Evolutionary conservation across 2,888 invertebrate genomes (phyloP), one percentile per base, ranked within the genome.

Genomic region (Ochropacha duplaris): DNA sequence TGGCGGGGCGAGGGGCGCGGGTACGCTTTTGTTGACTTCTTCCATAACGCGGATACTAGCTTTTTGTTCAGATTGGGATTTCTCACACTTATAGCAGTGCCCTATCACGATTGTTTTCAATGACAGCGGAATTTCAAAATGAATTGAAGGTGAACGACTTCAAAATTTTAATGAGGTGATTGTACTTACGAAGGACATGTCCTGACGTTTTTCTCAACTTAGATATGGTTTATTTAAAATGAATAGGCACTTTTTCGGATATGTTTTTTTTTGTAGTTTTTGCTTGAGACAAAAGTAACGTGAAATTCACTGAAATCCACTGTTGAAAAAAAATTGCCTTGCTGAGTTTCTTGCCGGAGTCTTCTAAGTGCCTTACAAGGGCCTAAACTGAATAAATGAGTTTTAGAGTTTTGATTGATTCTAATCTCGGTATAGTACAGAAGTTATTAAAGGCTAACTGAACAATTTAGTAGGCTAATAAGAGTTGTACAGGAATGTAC

Each of bases 11-110:
- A 39, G 61, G 75, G 69, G 72, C 63, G 62, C 56, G 59, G 68
- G 44, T 57, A 57, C 60, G 50, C 56, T 68, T 79, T 75, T 78
- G 78, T 78, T 78, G 70, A 71, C 71, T 64, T 64, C 65, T 68
- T 55, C 57, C 56, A 62, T 64, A 62, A 31, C 52, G 31, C 34
- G 52, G 34, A 52, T 52, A 19, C 31, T 22, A 31, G 51, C 39
- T 31, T 31, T 31, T 1, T 28, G 28, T 51, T n/a, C 44, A 19
- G 8, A 44, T n/a, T n/a, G 19, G 19, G 44, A 44, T 44, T 9
- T 44, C n/a, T 44, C 19, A 19, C n/a, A 19, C 8, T 19, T 19
- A 36, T 0, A 9, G 2, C 16, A 16, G 1, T 5, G 16, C 19
- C 5, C 9, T 5, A 44, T 16, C 8, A 3, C 8, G 12, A 9